Evolutionary conservation across 2,888 invertebrate species (phyloP).

Genomic region (Heteromyza rotundicornis): DNA sequence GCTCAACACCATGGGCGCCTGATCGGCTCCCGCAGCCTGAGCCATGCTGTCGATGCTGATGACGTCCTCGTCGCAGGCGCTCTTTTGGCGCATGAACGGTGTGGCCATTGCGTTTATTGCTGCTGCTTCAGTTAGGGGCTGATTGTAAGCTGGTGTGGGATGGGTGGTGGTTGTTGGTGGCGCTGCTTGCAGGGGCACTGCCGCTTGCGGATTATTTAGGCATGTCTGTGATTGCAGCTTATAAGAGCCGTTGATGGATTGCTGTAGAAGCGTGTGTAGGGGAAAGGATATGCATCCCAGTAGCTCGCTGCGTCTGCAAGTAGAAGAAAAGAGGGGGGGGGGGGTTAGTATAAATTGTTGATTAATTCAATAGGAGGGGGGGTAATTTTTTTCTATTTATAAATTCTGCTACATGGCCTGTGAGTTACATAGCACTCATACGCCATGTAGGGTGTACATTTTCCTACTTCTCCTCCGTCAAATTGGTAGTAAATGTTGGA

Average conservation of each 20-base stretch:
- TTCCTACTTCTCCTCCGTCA: too few relatives aligned
- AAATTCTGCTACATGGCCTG: neutral
- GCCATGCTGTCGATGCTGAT: constrained; percentile 29
- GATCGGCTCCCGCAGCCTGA: constrained; percentile 1
- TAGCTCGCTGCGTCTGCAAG: constrained; percentile 89
- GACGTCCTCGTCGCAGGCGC: constrained; percentile 6
- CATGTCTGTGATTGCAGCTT: constrained; percentile 74
- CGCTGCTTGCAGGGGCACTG: constrained; percentile 22
- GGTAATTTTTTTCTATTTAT: neutral
- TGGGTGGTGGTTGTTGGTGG: constrained; percentile 21
- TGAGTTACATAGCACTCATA: too few relatives aligned
- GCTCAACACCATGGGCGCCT: constrained; percentile 60
- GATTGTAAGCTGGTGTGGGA: constrained; percentile 13
- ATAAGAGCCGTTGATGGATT: constrained; percentile 75
- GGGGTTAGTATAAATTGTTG: neutral
- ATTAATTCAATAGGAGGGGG: too few relatives aligned
- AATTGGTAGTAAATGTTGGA: too few relatives aligned
- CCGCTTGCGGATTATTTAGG: constrained; percentile 64
- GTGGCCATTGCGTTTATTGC: neutral
- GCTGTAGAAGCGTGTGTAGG: constrained; percentile 78
- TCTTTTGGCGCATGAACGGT: constrained; percentile 3
- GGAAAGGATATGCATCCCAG: constrained; percentile 94
- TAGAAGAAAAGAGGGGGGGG: constrained; percentile 39
- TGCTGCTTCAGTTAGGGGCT: constrained; percentile 7
- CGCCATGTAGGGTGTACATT: too few relatives aligned